Conservation (phyloP, 2,113 vertebrate species). For the Protomyctophum bolini region DNA sequence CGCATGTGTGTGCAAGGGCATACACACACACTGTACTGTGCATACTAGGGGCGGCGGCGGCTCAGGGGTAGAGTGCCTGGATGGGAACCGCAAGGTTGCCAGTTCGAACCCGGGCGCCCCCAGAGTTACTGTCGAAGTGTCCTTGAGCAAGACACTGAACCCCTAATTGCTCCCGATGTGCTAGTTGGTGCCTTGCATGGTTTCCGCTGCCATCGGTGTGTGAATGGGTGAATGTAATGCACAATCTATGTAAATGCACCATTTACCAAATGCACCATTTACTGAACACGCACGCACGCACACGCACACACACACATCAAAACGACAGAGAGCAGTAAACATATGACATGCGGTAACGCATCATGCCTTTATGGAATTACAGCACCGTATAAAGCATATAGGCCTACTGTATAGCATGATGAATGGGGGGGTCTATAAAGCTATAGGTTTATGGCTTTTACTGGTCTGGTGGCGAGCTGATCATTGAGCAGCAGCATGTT, state of each 20-base stretch:
- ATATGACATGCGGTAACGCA: neutral
- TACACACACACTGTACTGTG: neutral
- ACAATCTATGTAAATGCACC: too few relatives aligned
- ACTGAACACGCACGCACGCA: neutral
- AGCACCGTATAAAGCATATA: conserved; percentile 1
- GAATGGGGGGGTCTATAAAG: conserved; percentile 10
- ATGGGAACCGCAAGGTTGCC: too few relatives aligned
- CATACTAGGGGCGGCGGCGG: too few relatives aligned
- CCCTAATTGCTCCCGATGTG: too few relatives aligned
- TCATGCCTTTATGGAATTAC: neutral
- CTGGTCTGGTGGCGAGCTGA: conserved; percentile 13
- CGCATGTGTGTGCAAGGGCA: neutral
- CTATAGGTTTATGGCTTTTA: conserved; percentile 28
- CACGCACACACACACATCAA: neutral
- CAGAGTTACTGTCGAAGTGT: too few relatives aligned
- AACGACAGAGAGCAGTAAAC: neutral
- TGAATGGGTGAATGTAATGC: too few relatives aligned
- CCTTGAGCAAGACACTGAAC: too few relatives aligned
- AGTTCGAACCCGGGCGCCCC: too few relatives aligned
- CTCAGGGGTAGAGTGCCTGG: too few relatives aligned
- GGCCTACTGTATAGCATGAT: conserved; percentile 5
- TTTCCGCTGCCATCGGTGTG: too few relatives aligned
- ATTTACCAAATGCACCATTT: too few relatives aligned
- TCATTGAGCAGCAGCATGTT: conserved; percentile 25
- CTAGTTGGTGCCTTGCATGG: too few relatives aligned